These are phyloP conservation scores for Papilio elwesi DNA, from an alignment of 2,888 invertebrate species.

Conservation along the genomic window DNA sequence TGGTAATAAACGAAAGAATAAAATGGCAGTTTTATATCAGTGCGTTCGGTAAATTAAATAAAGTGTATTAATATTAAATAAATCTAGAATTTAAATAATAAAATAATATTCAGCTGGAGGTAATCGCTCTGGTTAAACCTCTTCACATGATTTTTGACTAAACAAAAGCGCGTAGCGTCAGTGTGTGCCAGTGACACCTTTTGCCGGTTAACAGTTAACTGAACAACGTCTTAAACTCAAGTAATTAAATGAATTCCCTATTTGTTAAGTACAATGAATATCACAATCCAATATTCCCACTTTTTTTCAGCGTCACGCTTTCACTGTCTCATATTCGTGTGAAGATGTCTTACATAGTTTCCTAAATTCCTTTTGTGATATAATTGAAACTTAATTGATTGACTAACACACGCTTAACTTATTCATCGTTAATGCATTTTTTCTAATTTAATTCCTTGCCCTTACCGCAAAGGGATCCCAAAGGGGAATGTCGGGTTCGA, in stretches of 20 bases:
- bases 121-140: neutral
- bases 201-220: too few species aligned
- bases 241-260: slow-evolving; percentile 23
- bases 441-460: neutral
- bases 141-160: too few species aligned
- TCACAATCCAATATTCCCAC: slow-evolving; percentile 21
- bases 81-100: neutral
- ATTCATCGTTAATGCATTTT: neutral
- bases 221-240: neutral
- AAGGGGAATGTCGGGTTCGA: neutral
- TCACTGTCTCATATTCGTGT: neutral
- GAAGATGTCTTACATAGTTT: slow-evolving; percentile 8
- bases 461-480: neutral
- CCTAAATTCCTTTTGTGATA: slow-evolving; percentile 6
- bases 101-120: neutral
- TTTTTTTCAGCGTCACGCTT: neutral
- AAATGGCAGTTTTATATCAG: slow-evolving; percentile 3
- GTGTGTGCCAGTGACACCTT: too few species aligned
- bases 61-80: neutral
- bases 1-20: neutral
- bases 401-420: neutral
- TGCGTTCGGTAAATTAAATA: slow-evolving; percentile 1
- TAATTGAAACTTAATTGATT: neutral
- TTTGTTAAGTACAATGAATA: slow-evolving; percentile 26
- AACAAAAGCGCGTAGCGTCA: too few species aligned